Base-by-base conservation (phyloP, 2,113 vertebrate genomes). In the Loxodonta africana region DNA sequence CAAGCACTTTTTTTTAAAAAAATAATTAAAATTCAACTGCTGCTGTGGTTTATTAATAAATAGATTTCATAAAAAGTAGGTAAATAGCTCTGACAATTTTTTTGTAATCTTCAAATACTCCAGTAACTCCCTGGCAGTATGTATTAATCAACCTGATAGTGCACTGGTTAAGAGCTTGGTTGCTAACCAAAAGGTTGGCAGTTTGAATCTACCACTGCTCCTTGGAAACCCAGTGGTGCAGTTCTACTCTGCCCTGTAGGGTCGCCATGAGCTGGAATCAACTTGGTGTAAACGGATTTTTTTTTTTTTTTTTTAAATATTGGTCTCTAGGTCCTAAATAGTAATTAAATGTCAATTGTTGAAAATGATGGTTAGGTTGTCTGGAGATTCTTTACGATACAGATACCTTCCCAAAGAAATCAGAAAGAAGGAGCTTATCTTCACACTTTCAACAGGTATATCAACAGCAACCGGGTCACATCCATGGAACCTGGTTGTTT, bases 381-480 rank as follows among this genome's bases (percentile, higher is more conserved):
- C 84, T 41, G 65, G 37, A 82, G 26, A 93, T 23, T 44, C 44
- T 60, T 77, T 71, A 21, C 65, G 18, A 30, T 18, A 15, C 11
- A 41, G 69, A 81, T 2, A 37, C 51, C 69, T 84, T 84, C 10
- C 46, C 77, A 67, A 41, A 83, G 53, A 78, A 84, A 74, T 18
- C 33, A 28, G 69, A 91, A 74, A 18, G 57, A 65, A 82, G 81
- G 37, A 28, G 37, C 92, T 96, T 48, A 80, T 62, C 57, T 95
- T 83, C 33, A 89, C 8, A 89, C 82, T 98, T 95, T 94, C 53
- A 82, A 97, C 98, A 99, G 99, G 96, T 99, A 99, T 95, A 98
- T 99, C 97, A 99, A 99, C 97, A 99, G 99, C 98, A 99, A 99
- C 97, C 98, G 99, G 53, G 99, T 99, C 97, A 99, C 99, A 0